Conservation (phyloP, 2,797 vertebrate species). For the Rhabdophis nuchalis region DNA sequence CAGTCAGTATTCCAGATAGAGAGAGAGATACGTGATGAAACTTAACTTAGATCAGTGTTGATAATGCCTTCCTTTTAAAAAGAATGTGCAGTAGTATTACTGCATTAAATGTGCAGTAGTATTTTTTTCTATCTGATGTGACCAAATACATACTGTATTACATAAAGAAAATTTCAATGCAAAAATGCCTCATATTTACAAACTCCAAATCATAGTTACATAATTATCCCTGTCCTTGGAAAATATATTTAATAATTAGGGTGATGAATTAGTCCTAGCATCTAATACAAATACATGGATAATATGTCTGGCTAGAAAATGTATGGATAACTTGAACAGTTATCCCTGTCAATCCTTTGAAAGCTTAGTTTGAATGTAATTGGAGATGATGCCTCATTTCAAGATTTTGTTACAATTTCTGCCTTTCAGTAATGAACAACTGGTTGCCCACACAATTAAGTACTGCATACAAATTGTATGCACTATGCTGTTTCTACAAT, state of each 20-base stretch:
- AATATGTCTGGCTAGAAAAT: background rate
- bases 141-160: background rate
- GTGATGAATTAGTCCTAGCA: background rate
- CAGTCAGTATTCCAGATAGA: background rate
- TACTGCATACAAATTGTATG: background rate
- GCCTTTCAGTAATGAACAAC: background rate
- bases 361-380: background rate
- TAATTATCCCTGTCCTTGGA: background rate
- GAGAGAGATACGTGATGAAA: background rate
- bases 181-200: background rate
- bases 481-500: background rate
- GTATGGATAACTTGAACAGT: background rate
- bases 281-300: background rate
- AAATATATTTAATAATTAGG: background rate
- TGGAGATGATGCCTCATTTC: constrained; percentile 8
- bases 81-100: no score
- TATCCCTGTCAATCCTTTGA: background rate
- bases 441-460: background rate
- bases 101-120: background rate
- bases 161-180: background rate
- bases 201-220: background rate
- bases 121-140: background rate
- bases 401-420: background rate
- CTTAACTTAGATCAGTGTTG: background rate
- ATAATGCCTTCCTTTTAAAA: background rate